Conservation (phyloP, 2,113 vertebrate species). For the Takifugu bimaculatus region DNA sequence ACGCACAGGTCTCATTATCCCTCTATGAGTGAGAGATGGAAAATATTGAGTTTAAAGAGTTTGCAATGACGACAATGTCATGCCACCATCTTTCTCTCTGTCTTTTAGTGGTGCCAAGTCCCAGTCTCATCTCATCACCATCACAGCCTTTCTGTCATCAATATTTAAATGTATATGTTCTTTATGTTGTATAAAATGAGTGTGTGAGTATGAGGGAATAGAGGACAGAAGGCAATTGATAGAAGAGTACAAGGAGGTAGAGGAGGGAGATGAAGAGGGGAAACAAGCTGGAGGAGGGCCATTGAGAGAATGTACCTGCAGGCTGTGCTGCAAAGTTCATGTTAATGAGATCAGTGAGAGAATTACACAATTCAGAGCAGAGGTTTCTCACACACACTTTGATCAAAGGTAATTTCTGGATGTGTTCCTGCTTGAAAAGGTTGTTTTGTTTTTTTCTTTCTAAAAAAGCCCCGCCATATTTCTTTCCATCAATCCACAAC, state of each 20-base stretch:
- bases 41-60: conserved; percentile 17
- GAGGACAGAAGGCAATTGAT: background rate
- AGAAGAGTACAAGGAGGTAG: background rate
- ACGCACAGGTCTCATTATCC: conserved; percentile 21
- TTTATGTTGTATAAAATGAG: too few species aligned
- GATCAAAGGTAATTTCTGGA: conserved; percentile 11
- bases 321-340: conserved; percentile 50
- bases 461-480: too few species aligned
- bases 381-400: conserved; percentile 12
- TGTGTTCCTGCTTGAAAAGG: conserved; percentile 25
- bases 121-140: conserved; percentile 8
- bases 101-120: conserved; percentile 2
- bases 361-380: conserved; percentile 23
- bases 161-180: background rate
- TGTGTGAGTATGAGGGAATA: background rate
- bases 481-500: too few species aligned
- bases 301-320: conserved; percentile 28
- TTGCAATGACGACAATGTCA: conserved; percentile 5
- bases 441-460: too few species aligned
- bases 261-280: background rate
- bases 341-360: conserved; percentile 39
- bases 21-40: conserved; percentile 26
- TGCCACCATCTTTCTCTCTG: conserved; percentile 12
- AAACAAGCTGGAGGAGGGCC: conserved; percentile 17
- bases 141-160: background rate